Percentiles rank a stretch among this genome's conserved stretches.
phyloP scores from a whole-genome alignment of 1,140 invertebrate genomes.

The Drosophila sturtevanti region DNA sequence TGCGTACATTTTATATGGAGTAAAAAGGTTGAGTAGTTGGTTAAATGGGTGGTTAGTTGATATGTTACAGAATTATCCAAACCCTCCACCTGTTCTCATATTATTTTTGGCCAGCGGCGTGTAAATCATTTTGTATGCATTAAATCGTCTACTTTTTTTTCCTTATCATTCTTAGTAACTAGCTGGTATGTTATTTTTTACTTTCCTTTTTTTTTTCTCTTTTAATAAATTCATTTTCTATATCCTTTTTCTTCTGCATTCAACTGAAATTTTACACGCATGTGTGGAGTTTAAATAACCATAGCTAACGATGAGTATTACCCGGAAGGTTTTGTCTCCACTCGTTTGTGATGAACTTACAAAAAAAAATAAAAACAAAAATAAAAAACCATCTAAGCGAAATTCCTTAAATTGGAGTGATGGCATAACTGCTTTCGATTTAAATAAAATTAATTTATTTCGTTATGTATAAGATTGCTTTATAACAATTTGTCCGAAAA shows the following conservation, averaged over 20 bases:
- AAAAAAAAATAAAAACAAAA: not conserved
- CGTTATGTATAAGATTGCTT: not conserved
- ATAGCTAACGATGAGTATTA: not conserved
- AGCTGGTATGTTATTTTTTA: not conserved
- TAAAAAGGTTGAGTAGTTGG: not conserved
- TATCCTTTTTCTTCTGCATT: slow-evolving; percentile 29
- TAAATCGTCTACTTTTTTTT: slow-evolving; percentile 69
- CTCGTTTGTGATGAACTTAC: slow-evolving; percentile 17
- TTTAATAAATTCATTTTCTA: too few species aligned
- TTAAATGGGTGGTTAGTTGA: not conserved
- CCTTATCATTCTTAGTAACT: not conserved
- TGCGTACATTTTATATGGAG: slow-evolving; percentile 11
- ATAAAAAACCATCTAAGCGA: slow-evolving; percentile 35
- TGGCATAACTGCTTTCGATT: not conserved
- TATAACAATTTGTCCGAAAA: not conserved
- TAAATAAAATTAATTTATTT: not conserved
- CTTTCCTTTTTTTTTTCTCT: slow-evolving; percentile 41
- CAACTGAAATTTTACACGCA: slow-evolving; percentile 49
- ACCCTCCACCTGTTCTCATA: slow-evolving; percentile 37
- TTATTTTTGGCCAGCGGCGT: slow-evolving; percentile 80
- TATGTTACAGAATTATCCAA: too few species aligned
- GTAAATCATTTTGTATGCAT: slow-evolving; percentile 82
- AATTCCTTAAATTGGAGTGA: too few species aligned
- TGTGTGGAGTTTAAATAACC: slow-evolving; percentile 26
- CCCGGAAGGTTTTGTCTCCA: too few species aligned